Evolutionary conservation across 2,888 invertebrate species (phyloP), one percentile per base, ranked within the genome.

Genomic region (Conus canariensis): DNA sequence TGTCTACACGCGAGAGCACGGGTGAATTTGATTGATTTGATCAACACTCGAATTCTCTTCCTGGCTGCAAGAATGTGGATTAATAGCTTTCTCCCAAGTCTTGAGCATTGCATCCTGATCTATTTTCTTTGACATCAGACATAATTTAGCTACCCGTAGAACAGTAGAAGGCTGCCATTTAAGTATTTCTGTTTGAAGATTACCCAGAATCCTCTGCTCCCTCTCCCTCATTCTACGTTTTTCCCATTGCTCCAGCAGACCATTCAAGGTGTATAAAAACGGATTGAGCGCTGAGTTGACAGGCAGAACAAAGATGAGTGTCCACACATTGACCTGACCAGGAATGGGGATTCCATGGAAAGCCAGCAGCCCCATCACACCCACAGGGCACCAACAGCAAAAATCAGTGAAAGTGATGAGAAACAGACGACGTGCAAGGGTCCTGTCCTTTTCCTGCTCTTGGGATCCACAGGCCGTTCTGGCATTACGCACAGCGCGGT

Each of bases 221-320:
- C 56, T 59, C 5, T 56, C 19, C 64, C 70, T 60, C 67, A 67
- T 30, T n/a, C 30, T 60, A 30, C 58, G 30, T 30, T 83, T 67
- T 10, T 25, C 30, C 67, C 85, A 56, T 22, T 59, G 16, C 58
- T 85, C 67, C 86, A 91, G 25, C 77, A 91, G 64, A 30, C 88
- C 88, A 89, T 91, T 91, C 60, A 90, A 86, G n/a, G 91, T 91
- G 88, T 90, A 91, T 56, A 91, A 87, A 82, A 91, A 91, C 2
- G 97, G 97, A 93, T 97, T 97, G 59, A 97, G 95, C 45, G 97
- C 97, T 0, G 97, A 96, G 93, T 97, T 97, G 74, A 97, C 94
- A 0, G 97, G 97, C 60, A 97, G 94, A 0, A 97, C 96, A 92
- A 97, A 97, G 45, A 97, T 90, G 9, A 90, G 88, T 16, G 91